A percentile compares a stretch with the other conserved stretches of the same genome.
These are phyloP conservation scores for Cliona cf. orientalis DNA, from an alignment of 37 sponge, comb jelly and placozoan genomes.

Conservation along the genomic window DNA sequence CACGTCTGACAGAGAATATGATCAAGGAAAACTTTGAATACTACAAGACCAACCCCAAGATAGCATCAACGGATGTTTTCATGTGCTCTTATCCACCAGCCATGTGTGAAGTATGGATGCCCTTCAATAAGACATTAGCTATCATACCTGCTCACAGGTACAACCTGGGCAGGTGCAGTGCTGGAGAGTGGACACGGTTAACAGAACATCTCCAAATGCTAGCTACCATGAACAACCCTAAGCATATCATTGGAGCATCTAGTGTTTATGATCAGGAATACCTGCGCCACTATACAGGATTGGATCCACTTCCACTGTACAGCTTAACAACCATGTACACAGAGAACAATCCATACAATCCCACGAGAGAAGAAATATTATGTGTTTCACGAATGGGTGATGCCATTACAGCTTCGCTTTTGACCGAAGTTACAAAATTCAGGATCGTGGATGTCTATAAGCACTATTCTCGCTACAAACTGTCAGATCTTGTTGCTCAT, in stretches of 20 bases:
- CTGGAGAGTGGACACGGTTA: constrained; percentile 27
- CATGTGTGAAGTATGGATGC: constrained; percentile 63
- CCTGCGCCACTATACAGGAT: constrained; percentile 54
- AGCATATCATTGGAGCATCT: constrained; percentile 29
- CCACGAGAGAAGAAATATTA: constrained; percentile 20
- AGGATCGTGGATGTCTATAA: background rate
- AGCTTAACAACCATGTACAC: constrained; percentile 29
- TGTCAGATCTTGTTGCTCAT: constrained; percentile 33
- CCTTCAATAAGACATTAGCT: constrained; percentile 51
- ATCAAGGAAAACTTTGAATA: constrained; percentile 31
- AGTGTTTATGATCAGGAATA: constrained; percentile 53
- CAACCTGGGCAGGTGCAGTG: constrained; percentile 43
- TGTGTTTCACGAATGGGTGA: constrained; percentile 8
- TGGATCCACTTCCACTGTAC: constrained; percentile 35
- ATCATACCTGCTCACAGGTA: constrained; percentile 51
- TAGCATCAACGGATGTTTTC: constrained; percentile 38
- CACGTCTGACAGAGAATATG: constrained; percentile 35
- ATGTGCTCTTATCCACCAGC: constrained; percentile 44
- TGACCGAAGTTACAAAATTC: constrained; percentile 19
- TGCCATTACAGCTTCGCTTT: too few species aligned
- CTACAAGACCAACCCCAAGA: constrained; percentile 25
- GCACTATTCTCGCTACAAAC: constrained; percentile 11
- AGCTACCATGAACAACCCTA: constrained; percentile 34
- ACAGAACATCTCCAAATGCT: constrained; percentile 39
- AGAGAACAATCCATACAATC: constrained; percentile 2